A percentile compares a stretch with the other conserved stretches of the same genome.
Conservation (phyloP, 2,113 vertebrate species). For the Canis aureus region DNA sequence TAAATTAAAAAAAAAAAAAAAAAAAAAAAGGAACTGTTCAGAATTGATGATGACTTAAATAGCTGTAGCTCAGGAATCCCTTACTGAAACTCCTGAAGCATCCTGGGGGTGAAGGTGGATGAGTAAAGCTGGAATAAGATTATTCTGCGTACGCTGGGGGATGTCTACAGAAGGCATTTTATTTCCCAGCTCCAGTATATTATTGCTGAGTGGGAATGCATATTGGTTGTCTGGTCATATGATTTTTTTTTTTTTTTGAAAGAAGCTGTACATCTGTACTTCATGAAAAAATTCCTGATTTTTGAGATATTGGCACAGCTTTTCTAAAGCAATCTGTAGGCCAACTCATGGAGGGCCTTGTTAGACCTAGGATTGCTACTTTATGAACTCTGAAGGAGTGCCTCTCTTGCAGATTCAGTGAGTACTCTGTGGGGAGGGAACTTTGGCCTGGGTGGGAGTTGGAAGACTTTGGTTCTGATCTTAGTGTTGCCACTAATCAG, state of each 20-base stretch:
- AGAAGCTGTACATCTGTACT: neutral
- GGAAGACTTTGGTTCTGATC: neutral
- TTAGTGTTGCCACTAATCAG: neutral
- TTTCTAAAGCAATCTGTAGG: neutral
- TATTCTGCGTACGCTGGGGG: neutral
- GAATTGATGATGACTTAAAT: slow-evolving; percentile 12
- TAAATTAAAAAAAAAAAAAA: too few relatives aligned
- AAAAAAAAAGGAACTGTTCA: neutral
- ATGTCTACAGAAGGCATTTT: neutral
- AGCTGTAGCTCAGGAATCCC: neutral
- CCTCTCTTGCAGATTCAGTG: neutral
- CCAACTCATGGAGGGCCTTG: neutral
- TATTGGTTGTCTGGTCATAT: neutral
- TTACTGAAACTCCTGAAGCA: neutral
- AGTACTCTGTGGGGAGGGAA: neutral
- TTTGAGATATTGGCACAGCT: neutral
- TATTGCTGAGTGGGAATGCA: neutral
- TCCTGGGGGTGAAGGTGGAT: neutral
- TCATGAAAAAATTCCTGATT: neutral
- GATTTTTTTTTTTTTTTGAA: neutral
- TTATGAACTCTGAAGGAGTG: neutral
- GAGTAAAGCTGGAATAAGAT: neutral
- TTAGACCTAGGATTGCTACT: neutral
- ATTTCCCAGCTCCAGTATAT: neutral
- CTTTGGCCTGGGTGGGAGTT: neutral